Conservation (phyloP, 2,113 vertebrate genomes). For the Oreochromis tanganicae region DNA sequence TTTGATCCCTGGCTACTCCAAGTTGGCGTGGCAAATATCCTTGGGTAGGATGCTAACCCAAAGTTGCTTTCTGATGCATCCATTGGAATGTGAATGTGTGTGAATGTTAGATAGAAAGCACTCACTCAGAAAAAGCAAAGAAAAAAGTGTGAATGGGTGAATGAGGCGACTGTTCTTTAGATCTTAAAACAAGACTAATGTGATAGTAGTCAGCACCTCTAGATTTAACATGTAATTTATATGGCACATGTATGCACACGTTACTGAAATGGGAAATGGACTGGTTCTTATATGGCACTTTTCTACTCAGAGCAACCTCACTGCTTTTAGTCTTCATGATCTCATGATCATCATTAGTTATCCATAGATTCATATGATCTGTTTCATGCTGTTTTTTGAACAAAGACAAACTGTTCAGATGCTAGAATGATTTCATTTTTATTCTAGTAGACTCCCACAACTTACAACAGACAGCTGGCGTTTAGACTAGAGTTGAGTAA, state of each 20-base stretch:
- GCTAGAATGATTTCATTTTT: neutral
- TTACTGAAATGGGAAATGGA: neutral
- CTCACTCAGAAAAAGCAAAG: neutral
- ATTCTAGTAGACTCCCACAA: neutral
- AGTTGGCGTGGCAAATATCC: rapidly evolving
- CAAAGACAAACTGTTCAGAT: neutral
- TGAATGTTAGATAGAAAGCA: neutral
- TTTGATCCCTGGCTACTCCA: neutral
- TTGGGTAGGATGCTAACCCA: neutral
- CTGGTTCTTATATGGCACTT: neutral
- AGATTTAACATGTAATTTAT: neutral
- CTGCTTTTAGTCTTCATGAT: neutral
- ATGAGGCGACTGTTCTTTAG: neutral
- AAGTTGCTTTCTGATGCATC: neutral
- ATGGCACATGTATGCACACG: neutral
- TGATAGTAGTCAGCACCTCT: neutral
- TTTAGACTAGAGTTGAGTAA: neutral
- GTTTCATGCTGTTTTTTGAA: neutral
- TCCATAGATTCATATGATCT: neutral
- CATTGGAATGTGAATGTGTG: neutral
- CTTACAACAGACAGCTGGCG: neutral
- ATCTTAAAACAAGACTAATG: neutral
- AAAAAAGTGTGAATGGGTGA: rapidly evolving
- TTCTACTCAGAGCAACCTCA: neutral
- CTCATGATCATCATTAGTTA: neutral